Percentiles rank a stretch among this genome's conserved stretches.
phyloP scores from a whole-genome alignment of 2,888 invertebrate species.

The Cheilosia grossa region DNA sequence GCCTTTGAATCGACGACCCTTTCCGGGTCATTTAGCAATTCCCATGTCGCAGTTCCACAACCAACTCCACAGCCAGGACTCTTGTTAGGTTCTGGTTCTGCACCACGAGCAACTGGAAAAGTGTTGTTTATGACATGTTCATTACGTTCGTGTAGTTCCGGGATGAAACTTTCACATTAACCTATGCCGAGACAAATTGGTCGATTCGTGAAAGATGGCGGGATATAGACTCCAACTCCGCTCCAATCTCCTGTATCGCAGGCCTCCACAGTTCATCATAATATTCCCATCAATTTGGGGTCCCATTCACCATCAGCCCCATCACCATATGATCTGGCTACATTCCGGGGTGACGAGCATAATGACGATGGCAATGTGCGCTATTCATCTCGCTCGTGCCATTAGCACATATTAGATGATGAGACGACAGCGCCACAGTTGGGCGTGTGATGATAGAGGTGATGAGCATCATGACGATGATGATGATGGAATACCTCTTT shows the following conservation, averaged over 20 bases:
- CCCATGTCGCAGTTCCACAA: conserved; percentile 41
- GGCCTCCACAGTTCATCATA: conserved; percentile 55
- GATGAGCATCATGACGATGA: conserved; percentile 48
- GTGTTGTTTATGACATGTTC: conserved; percentile 75
- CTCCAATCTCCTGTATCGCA: conserved; percentile 9
- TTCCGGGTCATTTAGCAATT: conserved; percentile 74
- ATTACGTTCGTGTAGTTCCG: conserved; percentile 63
- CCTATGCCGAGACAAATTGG: conserved; percentile 66
- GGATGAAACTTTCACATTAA: conserved; percentile 55
- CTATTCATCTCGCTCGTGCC: conserved; percentile 68
- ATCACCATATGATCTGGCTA: conserved; percentile 55
- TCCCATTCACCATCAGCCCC: not conserved
- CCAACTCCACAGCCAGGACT: not conserved
- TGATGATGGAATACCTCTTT: conserved; percentile 73
- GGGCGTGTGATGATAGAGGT: conserved; percentile 60
- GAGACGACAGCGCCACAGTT: conserved; percentile 70
- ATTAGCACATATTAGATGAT: conserved; percentile 74
- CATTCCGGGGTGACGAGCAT: conserved; percentile 40
- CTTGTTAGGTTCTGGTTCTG: conserved; percentile 64
- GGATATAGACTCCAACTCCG: conserved; percentile 30
- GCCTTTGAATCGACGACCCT: conserved; percentile 65
- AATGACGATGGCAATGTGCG: conserved; percentile 53
- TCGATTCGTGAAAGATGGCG: conserved; percentile 40
- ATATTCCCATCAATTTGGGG: conserved; percentile 31
- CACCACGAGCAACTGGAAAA: conserved; percentile 56